Evolutionary conservation across 2,797 vertebrate species (phyloP).

Genomic region (Gymnocypris eckloni): DNA sequence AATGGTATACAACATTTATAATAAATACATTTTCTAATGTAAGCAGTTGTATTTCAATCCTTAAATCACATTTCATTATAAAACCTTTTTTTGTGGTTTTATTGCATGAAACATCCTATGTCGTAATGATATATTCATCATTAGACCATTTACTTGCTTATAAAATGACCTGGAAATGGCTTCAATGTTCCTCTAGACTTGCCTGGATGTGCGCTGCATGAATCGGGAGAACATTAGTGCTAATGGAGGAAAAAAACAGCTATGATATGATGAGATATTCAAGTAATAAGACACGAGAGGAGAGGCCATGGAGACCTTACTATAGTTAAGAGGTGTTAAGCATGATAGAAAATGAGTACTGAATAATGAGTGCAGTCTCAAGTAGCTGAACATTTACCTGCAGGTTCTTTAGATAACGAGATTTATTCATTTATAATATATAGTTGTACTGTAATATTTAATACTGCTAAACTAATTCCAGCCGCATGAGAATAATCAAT

Average conservation of each 20-base stretch:
- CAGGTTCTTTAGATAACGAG: neutral
- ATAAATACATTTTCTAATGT: neutral
- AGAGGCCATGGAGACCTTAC: neutral
- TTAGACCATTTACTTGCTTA: neutral
- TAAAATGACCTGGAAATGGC: conserved; percentile 14
- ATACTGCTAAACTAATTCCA: neutral
- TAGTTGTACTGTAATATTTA: neutral
- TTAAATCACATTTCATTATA: neutral
- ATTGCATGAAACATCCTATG: neutral
- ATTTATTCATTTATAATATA: neutral
- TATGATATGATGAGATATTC: conserved; percentile 16
- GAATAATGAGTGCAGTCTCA: neutral
- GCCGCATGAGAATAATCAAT: neutral
- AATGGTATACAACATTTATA: neutral
- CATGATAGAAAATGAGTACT: neutral
- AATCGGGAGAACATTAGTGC: conserved; percentile 18
- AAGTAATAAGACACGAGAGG: conserved; percentile 23
- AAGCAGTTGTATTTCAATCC: neutral
- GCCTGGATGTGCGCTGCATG: conserved; percentile 4
- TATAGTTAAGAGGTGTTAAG: neutral
- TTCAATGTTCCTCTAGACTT: neutral
- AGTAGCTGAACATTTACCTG: neutral
- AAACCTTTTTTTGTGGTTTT: neutral
- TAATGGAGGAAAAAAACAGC: conserved; percentile 10
- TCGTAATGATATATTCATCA: neutral